Base-by-base conservation (phyloP, 1,140 invertebrate species). In the Hylaeus anthracinus region DNA sequence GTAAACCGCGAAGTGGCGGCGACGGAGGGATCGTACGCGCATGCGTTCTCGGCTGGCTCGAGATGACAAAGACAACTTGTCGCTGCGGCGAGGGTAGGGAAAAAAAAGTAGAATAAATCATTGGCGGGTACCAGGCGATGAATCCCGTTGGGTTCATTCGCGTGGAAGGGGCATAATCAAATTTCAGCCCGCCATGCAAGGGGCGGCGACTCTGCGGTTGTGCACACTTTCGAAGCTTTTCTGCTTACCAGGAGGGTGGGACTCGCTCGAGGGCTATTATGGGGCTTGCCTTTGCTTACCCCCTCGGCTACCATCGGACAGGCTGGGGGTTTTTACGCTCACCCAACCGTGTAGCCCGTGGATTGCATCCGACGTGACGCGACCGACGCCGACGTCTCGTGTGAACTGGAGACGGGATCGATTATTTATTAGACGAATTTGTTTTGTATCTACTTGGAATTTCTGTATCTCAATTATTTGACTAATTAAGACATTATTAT, bases 121-220 rank as follows among this genome's bases (percentile, higher is more conserved):
- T 83, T 58, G 72, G 56, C 84, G 83, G 85, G 80, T 83, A 69
- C 71, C 66, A 61, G 63, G 51, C 86, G 70, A 84, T 87, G 86
- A 86, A 87, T 86, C 86, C 79, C 48, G 70, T 73, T 61, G 81
- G 66, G 74, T 78, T 88, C 83, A 87, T 82, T 60, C 86, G 79
- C 76, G 86, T 71, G 86, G 86, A 88, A 88, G 84, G 80, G 83
- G 83, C 86, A 88, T 88, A 88, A 88, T 88, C 86, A 88, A 88
- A 88, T 88, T 88, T 88, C 55, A 56, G 76, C 64, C 86, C 86
- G 83, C 86, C 86, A 88, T 88, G 83, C 86, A 67, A 88, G 86
- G 86, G 86, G 86, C 86, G 86, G 86, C 83, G 70, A 88, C 86
- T 88, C 65, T 87, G 86, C 85, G 86, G 86, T 87, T 56, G 76